phyloP scores from a whole-genome alignment of 1,140 invertebrate species.

The Pseudomyrmex gracilis region DNA sequence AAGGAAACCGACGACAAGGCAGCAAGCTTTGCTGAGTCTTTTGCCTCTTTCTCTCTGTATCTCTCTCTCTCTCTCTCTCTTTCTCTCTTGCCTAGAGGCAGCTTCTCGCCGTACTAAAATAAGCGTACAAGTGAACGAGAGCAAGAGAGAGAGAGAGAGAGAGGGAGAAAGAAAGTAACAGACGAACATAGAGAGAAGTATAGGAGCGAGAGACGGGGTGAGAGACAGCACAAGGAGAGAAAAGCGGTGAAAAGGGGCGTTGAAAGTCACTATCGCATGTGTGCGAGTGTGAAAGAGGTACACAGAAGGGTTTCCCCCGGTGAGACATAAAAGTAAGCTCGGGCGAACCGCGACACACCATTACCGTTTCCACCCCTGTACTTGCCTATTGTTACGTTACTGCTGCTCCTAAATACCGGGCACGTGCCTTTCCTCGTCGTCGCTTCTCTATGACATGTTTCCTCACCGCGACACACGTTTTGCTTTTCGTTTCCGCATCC shows the following conservation, averaged over 20 bases:
- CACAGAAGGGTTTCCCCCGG: slow-evolving; percentile 54
- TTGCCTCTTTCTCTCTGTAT: too few relatives aligned
- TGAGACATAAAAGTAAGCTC: slow-evolving; percentile 82
- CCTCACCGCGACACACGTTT: slow-evolving; percentile 12
- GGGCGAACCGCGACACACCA: slow-evolving; percentile 80
- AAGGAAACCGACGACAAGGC: slow-evolving; percentile 77
- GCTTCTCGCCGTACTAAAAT: slow-evolving; percentile 40
- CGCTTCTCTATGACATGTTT: slow-evolving; percentile 15
- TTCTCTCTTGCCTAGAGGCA: slow-evolving; percentile 48
- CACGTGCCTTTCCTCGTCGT: slow-evolving; percentile 59
- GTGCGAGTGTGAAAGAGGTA: slow-evolving; percentile 38
- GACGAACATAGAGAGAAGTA: too few relatives aligned
- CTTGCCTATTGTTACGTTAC: slow-evolving; percentile 71
- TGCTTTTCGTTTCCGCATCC: slow-evolving; percentile 25
- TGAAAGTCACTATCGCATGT: slow-evolving; percentile 56
- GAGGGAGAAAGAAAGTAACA: too few relatives aligned
- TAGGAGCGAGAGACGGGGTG: background rate
- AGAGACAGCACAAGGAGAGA: slow-evolving; percentile 39
- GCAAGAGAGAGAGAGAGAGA: background rate
- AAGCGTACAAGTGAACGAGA: slow-evolving; percentile 40
- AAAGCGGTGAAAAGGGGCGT: slow-evolving; percentile 44
- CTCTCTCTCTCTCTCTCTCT: slow-evolving; percentile 43
- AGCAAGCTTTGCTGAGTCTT: slow-evolving; percentile 66
- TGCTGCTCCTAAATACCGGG: slow-evolving; percentile 68
- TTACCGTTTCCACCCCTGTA: slow-evolving; percentile 78